These are phyloP conservation scores for Eustalomyia histrio DNA, from an alignment of 2,888 invertebrate species.

Conservation along the genomic window DNA sequence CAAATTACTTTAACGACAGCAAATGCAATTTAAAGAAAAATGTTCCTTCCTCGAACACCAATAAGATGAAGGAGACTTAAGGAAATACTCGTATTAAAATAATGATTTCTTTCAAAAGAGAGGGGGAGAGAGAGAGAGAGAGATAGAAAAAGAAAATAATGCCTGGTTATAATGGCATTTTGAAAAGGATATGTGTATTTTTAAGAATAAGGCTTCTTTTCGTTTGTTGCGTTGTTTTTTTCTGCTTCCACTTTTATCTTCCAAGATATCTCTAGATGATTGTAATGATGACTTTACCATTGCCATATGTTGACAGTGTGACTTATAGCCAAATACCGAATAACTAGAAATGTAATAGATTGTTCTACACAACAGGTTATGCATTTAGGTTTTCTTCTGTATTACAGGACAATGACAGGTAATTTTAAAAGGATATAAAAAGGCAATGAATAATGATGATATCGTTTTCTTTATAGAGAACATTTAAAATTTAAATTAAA, in stretches of 20 bases:
- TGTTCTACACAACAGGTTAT: constrained; percentile 53
- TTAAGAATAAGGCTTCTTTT: constrained; percentile 24
- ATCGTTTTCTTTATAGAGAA: no score
- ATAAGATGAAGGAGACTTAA: background rate
- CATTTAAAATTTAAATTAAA: no score
- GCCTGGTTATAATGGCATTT: constrained; percentile 57
- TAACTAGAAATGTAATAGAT: constrained; percentile 54
- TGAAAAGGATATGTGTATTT: constrained; percentile 14
- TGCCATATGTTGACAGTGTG: constrained; percentile 65
- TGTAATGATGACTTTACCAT: constrained; percentile 64
- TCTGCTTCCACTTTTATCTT: constrained; percentile 5
- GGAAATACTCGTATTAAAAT: constrained; percentile 26
- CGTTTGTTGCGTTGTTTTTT: no score
- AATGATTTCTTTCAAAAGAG: constrained; percentile 36
- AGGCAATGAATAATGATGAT: background rate
- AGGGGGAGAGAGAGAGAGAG: background rate
- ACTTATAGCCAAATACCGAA: constrained; percentile 69
- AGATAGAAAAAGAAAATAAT: no score
- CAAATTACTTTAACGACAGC: constrained; percentile 75
- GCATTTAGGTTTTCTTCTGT: constrained; percentile 36
- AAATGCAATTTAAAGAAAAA: constrained; percentile 61
- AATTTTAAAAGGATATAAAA: constrained; percentile 75
- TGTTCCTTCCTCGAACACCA: constrained; percentile 14
- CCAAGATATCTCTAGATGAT: constrained; percentile 53
- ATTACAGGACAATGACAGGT: constrained; percentile 72